Evolutionary conservation across 2,888 invertebrate genomes (phyloP).

Genomic region (Phragmatobia fuliginosa): DNA sequence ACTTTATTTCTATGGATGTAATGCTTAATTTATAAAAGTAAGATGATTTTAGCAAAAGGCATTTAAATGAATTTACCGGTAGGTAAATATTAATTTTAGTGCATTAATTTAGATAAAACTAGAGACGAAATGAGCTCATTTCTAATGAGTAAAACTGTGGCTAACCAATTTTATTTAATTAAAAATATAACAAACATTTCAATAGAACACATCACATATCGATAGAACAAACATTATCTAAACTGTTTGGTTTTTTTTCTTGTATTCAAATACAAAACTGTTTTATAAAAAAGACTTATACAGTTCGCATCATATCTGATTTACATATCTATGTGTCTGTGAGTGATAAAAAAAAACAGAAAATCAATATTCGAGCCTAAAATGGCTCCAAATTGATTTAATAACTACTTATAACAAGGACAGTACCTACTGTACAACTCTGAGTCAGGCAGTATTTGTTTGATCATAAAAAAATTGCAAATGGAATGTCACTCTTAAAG

Average conservation of each 20-base stretch:
- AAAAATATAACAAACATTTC: too few relatives aligned
- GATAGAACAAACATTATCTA: background rate
- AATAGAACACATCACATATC: background rate
- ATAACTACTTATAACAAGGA: too few relatives aligned
- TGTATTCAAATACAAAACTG: background rate
- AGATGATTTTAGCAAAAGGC: too few relatives aligned
- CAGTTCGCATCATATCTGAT: background rate
- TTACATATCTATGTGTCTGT: background rate
- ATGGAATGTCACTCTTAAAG: background rate
- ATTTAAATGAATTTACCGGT: too few relatives aligned
- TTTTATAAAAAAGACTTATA: background rate
- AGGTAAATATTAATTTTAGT: background rate
- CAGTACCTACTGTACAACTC: too few relatives aligned
- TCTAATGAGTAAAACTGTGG: background rate
- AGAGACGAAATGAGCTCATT: too few relatives aligned
- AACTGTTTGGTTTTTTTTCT: background rate
- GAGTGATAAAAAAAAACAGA: background rate
- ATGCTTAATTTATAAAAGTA: too few relatives aligned
- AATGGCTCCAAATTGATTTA: background rate
- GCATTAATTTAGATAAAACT: too few relatives aligned
- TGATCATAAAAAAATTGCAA: background rate
- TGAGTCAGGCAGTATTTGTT: background rate
- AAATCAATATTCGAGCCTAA: background rate
- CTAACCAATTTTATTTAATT: too few relatives aligned
- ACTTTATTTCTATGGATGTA: too few relatives aligned